phyloP scores from a whole-genome alignment of 2,888 invertebrate genomes.

The Zygaena filipendulae region DNA sequence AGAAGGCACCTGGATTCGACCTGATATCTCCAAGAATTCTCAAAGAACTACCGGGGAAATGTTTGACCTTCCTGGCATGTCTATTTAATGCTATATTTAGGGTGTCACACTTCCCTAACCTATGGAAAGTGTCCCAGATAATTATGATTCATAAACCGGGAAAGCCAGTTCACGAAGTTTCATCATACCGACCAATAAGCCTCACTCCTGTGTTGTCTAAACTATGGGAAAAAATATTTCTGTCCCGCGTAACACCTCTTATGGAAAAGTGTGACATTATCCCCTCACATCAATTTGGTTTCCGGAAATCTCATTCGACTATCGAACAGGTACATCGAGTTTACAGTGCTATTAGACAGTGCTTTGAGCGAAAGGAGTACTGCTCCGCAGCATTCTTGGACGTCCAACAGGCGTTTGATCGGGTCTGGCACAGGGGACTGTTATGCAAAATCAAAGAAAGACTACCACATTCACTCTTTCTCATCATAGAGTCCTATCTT shows the following conservation, averaged over 20 bases:
- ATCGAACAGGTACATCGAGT: no score
- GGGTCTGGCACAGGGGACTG: slow-evolving; percentile 17
- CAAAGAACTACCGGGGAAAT: slow-evolving; percentile 6
- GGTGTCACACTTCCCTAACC: slow-evolving; percentile 3
- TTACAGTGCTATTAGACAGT: slow-evolving; percentile 7
- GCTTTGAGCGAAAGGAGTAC: slow-evolving; percentile 12
- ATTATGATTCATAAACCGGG: slow-evolving; percentile 18
- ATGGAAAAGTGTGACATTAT: no score
- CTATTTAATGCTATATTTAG: slow-evolving; percentile 6
- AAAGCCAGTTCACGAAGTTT: slow-evolving; percentile 11
- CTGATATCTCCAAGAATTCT: slow-evolving; percentile 6
- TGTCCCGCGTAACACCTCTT: no score
- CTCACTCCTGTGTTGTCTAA: slow-evolving; percentile 2
- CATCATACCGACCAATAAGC: slow-evolving; percentile 18
- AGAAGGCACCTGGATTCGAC: slow-evolving; percentile 2
- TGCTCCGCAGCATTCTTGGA: slow-evolving; percentile 18
- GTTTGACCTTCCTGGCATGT: neutral
- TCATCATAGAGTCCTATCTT: slow-evolving; percentile 3
- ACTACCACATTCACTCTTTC: slow-evolving; percentile 5
- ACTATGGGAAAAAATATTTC: no score
- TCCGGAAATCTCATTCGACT: no score
- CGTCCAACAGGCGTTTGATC: slow-evolving; percentile 19
- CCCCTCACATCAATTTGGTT: no score
- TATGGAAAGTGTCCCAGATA: slow-evolving; percentile 18
- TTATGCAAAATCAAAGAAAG: slow-evolving; percentile 14